phyloP scores from a whole-genome alignment of 2,113 vertebrate genomes.

The Prinia subflava region DNA sequence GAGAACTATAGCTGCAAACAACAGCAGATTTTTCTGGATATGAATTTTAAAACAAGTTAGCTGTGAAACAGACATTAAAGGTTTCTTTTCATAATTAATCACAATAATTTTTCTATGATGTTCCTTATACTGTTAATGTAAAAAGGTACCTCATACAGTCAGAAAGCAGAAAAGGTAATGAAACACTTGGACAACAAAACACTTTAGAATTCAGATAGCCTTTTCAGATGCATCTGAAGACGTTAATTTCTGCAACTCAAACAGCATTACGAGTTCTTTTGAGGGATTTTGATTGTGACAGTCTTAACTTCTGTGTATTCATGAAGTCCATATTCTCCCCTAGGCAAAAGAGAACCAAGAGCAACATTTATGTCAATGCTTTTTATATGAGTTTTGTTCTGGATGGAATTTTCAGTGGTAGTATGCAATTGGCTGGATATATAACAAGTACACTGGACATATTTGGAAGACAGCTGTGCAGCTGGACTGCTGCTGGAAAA shows the following conservation, averaged over 20 bases:
- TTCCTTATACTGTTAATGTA: neutral
- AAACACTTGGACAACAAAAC: neutral
- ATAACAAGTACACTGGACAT: neutral
- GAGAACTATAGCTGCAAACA: neutral
- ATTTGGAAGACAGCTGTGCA: neutral
- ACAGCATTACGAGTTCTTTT: constrained; percentile 83
- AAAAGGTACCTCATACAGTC: neutral
- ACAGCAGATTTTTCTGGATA: neutral
- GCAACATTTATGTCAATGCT: neutral
- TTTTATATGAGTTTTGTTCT: neutral
- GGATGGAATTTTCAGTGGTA: neutral
- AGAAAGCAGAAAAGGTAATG: constrained; percentile 7
- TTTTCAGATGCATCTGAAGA: neutral
- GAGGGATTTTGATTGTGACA: constrained; percentile 85
- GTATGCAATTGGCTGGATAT: neutral
- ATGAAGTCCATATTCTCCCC: constrained; percentile 85
- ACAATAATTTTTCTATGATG: neutral
- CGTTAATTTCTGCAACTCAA: neutral
- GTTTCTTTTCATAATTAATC: neutral
- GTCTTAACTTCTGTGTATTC: constrained; percentile 90
- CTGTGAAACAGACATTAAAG: neutral
- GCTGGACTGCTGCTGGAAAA: neutral
- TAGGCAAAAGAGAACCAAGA: constrained; percentile 41
- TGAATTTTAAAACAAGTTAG: neutral
- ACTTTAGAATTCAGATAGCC: neutral